Percentiles rank a stretch among this genome's conserved stretches.
Conservation (phyloP, 1,140 invertebrate genomes). For the Drosophila novamexicana region DNA sequence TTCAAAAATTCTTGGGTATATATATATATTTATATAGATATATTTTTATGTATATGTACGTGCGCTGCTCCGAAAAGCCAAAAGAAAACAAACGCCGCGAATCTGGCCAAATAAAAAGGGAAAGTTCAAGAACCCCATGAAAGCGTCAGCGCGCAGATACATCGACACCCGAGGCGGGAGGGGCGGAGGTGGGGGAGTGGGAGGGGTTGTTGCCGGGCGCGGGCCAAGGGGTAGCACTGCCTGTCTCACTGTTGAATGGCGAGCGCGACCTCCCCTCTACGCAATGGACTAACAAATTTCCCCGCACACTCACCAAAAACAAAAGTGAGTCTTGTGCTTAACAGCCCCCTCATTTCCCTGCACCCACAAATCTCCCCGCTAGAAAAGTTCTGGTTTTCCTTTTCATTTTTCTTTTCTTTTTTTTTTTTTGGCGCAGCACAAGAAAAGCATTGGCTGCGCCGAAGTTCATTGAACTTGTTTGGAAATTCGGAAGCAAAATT, state of each 20-base stretch:
- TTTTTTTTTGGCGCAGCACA: conserved; percentile 33
- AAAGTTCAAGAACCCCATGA: conserved; percentile 78
- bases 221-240: conserved; percentile 29
- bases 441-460: conserved; percentile 20
- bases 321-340: conserved; percentile 57
- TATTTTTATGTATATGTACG: neutral
- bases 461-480: conserved; percentile 59
- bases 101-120: conserved; percentile 26
- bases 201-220: neutral
- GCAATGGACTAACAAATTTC: conserved; percentile 21
- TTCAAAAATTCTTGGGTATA: conserved; percentile 21
- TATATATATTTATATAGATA: neutral
- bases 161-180: conserved; percentile 23
- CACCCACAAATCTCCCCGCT: conserved; percentile 1
- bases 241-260: conserved; percentile 61
- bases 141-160: conserved; percentile 52
- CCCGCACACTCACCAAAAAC: conserved; percentile 49
- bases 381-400: conserved; percentile 30
- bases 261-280: neutral
- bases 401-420: neutral
- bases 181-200: too few relatives aligned
- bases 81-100: conserved; percentile 49
- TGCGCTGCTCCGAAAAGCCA: conserved; percentile 8
- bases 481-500: conserved; percentile 54
- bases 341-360: neutral